A percentile compares a stretch with the other conserved stretches of the same genome.
phyloP scores from a whole-genome alignment of 2,888 invertebrate genomes.

The Folsomia candida region DNA sequence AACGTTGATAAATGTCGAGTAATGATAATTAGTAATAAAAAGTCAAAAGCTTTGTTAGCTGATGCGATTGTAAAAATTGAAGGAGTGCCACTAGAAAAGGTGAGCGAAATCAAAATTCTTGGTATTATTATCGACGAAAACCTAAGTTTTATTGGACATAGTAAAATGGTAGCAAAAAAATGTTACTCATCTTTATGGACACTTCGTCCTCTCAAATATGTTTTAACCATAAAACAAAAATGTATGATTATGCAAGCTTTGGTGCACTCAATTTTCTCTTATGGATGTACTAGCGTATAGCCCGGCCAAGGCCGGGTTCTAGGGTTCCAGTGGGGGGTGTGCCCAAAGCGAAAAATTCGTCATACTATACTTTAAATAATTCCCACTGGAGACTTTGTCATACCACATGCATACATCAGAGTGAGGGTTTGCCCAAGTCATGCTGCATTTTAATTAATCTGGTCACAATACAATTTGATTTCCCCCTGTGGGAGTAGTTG shows the following conservation, averaged over 20 bases:
- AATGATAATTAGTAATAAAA: not conserved
- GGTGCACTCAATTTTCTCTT: not conserved
- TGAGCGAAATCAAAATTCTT: not conserved
- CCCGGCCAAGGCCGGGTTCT: no score
- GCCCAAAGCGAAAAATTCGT: no score
- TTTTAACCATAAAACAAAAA: not conserved
- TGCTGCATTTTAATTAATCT: no score
- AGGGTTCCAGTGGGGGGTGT: no score
- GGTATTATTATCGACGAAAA: slow-evolving; percentile 15
- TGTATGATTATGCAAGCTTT: not conserved
- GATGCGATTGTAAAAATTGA: not conserved
- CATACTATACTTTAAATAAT: no score
- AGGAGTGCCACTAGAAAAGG: not conserved
- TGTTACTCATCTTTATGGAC: not conserved
- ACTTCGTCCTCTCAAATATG: not conserved
- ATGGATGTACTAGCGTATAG: not conserved
- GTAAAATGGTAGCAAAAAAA: not conserved
- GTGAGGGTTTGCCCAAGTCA: no score
- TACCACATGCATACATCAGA: no score
- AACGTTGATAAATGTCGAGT: slow-evolving; percentile 1
- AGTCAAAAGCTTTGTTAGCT: not conserved
- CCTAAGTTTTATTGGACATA: not conserved
- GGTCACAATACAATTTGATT: no score
- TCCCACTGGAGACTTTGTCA: no score
- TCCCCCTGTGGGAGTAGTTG: no score